These are phyloP conservation scores for Porites cylindrica DNA, from an alignment of 92 coral and sea anemone genomes.

Conservation along the genomic window DNA sequence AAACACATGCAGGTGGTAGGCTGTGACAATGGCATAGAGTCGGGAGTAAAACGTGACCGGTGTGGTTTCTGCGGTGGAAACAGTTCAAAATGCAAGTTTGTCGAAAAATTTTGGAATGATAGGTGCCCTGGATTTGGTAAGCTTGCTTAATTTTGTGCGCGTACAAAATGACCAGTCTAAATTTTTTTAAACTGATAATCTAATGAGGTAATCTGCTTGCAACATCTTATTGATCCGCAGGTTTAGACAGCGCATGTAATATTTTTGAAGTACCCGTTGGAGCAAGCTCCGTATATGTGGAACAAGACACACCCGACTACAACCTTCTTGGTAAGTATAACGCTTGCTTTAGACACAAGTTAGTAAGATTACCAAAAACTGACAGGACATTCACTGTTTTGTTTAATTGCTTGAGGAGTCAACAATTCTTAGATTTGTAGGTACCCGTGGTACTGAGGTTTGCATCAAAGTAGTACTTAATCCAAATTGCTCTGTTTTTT, in stretches of 20 bases:
- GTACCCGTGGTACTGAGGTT: too few relatives aligned
- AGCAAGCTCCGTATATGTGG: constrained; percentile 72
- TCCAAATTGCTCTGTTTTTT: too few relatives aligned
- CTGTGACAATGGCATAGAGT: constrained; percentile 66
- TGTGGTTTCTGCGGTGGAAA: constrained; percentile 82
- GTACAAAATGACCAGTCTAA: not conserved
- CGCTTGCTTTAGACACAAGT: not conserved
- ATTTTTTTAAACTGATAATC: not conserved
- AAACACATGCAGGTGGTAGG: constrained; percentile 41
- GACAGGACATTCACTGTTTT: too few relatives aligned
- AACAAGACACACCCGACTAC: constrained; percentile 55
- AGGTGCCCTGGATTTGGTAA: constrained; percentile 73
- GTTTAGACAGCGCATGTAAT: constrained; percentile 40
- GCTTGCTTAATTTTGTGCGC: not conserved
- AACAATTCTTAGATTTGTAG: too few relatives aligned
- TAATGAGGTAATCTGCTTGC: not conserved
- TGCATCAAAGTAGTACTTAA: too few relatives aligned
- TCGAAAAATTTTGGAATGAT: constrained; percentile 53
- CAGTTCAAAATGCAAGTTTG: constrained; percentile 65
- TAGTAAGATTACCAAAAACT: too few relatives aligned
- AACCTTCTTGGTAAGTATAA: constrained; percentile 64
- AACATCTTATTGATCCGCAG: constrained; percentile 6
- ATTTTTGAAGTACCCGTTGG: constrained; percentile 77
- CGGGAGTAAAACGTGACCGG: constrained; percentile 66
- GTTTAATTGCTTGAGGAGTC: too few relatives aligned